Conservation (phyloP, 2,113 vertebrate species). For the Ia io region DNA sequence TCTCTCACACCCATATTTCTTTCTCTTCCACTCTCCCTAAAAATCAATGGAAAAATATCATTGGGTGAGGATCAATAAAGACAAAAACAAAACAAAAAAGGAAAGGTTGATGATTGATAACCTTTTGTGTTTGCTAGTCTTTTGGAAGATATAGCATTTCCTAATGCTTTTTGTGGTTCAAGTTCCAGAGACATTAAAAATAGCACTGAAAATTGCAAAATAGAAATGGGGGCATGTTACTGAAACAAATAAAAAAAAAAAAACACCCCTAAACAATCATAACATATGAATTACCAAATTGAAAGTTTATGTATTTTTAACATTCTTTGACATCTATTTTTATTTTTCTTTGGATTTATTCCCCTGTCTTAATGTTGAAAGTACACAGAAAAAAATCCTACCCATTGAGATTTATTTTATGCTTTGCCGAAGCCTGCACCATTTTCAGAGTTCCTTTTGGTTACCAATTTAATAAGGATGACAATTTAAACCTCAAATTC, state of each 20-base stretch:
- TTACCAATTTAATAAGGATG: slow-evolving; percentile 36
- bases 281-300: neutral
- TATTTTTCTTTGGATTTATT: neutral
- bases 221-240: neutral
- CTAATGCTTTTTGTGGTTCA: neutral
- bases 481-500: slow-evolving; percentile 42
- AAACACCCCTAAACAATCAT: neutral
- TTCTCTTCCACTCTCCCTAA: too few species aligned
- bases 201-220: neutral
- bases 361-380: neutral
- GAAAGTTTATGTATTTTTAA: slow-evolving; percentile 8
- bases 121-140: neutral
- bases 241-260: neutral
- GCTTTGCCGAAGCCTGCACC: neutral
- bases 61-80: too few species aligned
- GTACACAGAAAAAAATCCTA: neutral
- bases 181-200: neutral
- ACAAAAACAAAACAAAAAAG: neutral
- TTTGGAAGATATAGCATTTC: neutral
- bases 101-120: neutral
- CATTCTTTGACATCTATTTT: neutral
- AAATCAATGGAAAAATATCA: too few species aligned
- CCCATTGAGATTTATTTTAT: neutral
- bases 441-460: slow-evolving; percentile 30
- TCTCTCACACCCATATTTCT: too few species aligned